Evolutionary conservation across 2,888 invertebrate genomes (phyloP).

Genomic region (Oxyteleia sp.): DNA sequence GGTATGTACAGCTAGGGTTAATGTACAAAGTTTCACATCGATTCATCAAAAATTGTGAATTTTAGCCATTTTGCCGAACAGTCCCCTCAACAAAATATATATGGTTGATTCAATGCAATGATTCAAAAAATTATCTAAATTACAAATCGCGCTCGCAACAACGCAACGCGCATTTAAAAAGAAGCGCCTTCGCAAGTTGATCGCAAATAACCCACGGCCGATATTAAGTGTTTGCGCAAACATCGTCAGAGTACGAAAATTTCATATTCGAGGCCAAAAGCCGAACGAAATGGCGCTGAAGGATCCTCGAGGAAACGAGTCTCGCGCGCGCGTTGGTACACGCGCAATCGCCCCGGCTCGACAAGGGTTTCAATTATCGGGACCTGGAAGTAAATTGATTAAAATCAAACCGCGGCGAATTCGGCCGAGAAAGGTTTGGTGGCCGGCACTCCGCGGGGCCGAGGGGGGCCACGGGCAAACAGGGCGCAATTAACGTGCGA

Average conservation of each 20-base stretch:
- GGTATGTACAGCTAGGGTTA: no score
- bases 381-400: constrained; percentile 83
- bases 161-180: no score
- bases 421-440: constrained; percentile 76
- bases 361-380: constrained; percentile 79
- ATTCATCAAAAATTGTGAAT: no score
- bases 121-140: no score
- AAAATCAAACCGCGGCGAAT: constrained; percentile 83
- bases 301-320: constrained; percentile 59
- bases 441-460: constrained; percentile 46
- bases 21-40: no score
- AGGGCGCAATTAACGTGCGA: constrained; percentile 85
- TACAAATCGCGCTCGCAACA: no score
- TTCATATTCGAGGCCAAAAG: constrained; percentile 43
- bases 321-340: constrained; percentile 37
- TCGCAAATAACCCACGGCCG: constrained; percentile 8
- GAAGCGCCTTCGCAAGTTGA: constrained; percentile 11
- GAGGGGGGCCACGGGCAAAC: constrained; percentile 82
- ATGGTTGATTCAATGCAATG: no score
- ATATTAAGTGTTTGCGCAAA: constrained; percentile 30
- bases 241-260: constrained; percentile 21
- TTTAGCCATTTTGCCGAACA: no score
- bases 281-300: constrained; percentile 42
- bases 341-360: constrained; percentile 39
- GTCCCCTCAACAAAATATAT: no score